Evolutionary conservation across 2,113 vertebrate genomes (phyloP), one percentile per base, ranked within the genome.

Genomic region (Monarcha castaneiventris): DNA sequence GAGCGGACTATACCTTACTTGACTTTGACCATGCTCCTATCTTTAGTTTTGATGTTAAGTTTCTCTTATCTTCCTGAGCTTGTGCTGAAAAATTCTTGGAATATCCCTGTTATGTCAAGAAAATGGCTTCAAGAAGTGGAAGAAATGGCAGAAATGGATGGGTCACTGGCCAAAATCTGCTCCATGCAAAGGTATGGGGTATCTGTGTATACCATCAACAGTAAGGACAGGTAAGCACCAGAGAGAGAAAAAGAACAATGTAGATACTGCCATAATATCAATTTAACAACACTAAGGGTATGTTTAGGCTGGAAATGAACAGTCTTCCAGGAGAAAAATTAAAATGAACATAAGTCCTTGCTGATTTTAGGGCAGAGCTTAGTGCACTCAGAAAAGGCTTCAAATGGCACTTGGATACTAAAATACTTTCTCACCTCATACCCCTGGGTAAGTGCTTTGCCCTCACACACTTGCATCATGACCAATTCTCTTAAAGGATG

Each of bases 11-110:
- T 33, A 74, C 43, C 88, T 56, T 87, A 88, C 80, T 51, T 93
- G 90, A 62, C 49, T 95, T 86, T 72, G 61, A 64, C 64, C 44
- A 41, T 0, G 1, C 16, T 75, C 51, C 48, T 74, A 29, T 35
- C 71, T 93, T 94, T 79, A 93, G 91, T 94, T 94, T 73, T 81
- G 77, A 83, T 90, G 87, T 79, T 61, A 91, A 52, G 35, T 64
- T 87, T 85, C 41, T 84, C 71, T 75, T 78, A 71, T 93, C 82
- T 82, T 84, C 76, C 89, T 88, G 69, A 97, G 72, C 61, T 39
- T 54, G 88, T 82, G 48, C n/a, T 87, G 84, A 90, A 94, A 87
- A 85, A 72, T 75, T 92, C 92, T 94, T 94, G 84, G 44, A 61
- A 51, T 83, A 83, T 59, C 67, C 79, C 82, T 71, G 25, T 69